Percentiles rank a stretch among this genome's conserved stretches.
Evolutionary conservation across 2,797 vertebrate genomes (phyloP).

Genomic region (Falco columbarius): DNA sequence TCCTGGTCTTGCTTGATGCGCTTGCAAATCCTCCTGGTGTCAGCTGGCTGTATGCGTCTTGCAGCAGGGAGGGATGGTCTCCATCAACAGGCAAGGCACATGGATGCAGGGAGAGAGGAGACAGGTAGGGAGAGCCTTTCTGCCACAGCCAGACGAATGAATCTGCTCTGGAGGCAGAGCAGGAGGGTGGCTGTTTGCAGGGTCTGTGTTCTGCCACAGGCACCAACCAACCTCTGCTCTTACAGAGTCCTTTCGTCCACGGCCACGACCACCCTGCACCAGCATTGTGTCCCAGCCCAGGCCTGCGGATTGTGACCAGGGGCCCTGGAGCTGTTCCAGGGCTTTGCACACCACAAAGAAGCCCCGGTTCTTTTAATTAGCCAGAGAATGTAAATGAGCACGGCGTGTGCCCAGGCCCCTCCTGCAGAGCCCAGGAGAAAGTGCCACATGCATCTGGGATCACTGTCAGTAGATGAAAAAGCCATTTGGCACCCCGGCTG

Average conservation of each 20-base stretch:
- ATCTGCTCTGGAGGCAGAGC: not conserved
- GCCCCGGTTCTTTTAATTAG: not conserved
- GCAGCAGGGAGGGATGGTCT: not conserved
- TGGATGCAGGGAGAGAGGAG: not conserved
- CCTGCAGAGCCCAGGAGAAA: not conserved
- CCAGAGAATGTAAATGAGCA: not conserved
- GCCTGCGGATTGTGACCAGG: accelerated
- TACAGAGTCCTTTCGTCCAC: not conserved
- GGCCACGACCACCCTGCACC: not conserved
- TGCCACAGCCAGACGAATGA: not conserved
- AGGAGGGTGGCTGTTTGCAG: not conserved
- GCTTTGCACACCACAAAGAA: not conserved
- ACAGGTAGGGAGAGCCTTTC: not conserved
- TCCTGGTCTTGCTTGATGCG: not conserved
- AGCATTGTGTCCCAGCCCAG: not conserved
- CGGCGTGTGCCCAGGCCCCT: not conserved
- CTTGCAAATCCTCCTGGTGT: not conserved
- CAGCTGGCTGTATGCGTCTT: not conserved
- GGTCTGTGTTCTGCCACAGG: not conserved
- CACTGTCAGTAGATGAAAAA: not conserved
- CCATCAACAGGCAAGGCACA: not conserved
- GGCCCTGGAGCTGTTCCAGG: not conserved
- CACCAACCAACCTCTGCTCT: not conserved
- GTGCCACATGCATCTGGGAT: not conserved
- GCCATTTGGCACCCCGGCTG: not conserved